Percentiles rank a stretch among this genome's conserved stretches.
Evolutionary conservation across 1,140 invertebrate genomes (phyloP).

Genomic region (Zaprionus nigranus): DNA sequence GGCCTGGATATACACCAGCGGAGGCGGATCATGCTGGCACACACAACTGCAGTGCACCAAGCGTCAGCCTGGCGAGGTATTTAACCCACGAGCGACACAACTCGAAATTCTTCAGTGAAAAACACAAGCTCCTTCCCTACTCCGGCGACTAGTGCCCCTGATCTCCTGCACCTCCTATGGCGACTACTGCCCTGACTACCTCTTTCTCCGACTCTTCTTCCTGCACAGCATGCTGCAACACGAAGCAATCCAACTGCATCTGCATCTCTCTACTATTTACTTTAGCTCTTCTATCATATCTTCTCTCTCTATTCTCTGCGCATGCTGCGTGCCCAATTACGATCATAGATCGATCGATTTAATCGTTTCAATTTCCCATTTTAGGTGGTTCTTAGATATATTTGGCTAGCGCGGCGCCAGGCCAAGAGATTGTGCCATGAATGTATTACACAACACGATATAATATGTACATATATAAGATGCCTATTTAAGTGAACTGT

Average conservation of each 20-base stretch:
- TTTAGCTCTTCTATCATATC: neutral
- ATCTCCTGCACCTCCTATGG: neutral
- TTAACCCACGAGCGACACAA: conserved; percentile 85
- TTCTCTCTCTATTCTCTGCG: neutral
- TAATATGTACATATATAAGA: conserved; percentile 53
- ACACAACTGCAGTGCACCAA: conserved; percentile 85
- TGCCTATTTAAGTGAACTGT: conserved; percentile 55
- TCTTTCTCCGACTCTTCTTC: neutral
- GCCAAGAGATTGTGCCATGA: conserved; percentile 71
- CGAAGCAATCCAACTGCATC: neutral
- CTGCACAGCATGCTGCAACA: neutral
- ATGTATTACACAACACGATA: conserved; percentile 71
- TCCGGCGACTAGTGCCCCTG: conserved; percentile 20
- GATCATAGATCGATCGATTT: conserved; percentile 45
- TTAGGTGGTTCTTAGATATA: conserved; percentile 84
- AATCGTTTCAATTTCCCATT: conserved; percentile 67
- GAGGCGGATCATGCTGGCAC: conserved; percentile 43
- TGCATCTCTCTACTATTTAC: neutral
- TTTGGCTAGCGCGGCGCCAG: conserved; percentile 68
- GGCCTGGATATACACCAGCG: conserved; percentile 87
- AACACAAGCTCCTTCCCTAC: conserved; percentile 42
- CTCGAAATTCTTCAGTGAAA: conserved; percentile 70
- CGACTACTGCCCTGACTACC: conserved; percentile 19
- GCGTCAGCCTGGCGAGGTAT: conserved; percentile 86
- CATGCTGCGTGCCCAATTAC: conserved; percentile 43